These are phyloP conservation scores for Aquatica leii DNA, from an alignment of 2,888 invertebrate species.

Conservation along the genomic window DNA sequence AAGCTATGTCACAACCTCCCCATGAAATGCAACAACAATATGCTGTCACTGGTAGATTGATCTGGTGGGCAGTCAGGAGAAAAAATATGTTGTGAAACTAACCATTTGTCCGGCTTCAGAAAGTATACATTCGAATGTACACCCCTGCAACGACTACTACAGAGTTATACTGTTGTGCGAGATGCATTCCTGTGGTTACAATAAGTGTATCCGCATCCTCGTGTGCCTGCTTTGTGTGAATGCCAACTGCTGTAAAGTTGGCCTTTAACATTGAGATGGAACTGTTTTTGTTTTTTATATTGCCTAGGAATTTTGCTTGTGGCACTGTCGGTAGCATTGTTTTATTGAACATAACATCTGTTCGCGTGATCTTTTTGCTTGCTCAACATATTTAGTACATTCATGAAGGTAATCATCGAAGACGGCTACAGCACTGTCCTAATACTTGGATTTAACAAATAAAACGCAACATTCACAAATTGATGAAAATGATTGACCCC, in stretches of 20 bases:
- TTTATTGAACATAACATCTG: not conserved
- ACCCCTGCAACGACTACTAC: slow-evolving; percentile 6
- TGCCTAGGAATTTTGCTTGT: slow-evolving; percentile 14
- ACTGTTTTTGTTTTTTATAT: slow-evolving; percentile 14
- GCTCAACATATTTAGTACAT: not conserved
- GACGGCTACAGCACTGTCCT: slow-evolving; percentile 9
- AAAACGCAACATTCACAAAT: not conserved
- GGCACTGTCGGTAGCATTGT: slow-evolving; percentile 5
- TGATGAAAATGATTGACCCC: slow-evolving; percentile 1
- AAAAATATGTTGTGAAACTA: slow-evolving; percentile 15
- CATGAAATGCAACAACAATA: slow-evolving; percentile 19
- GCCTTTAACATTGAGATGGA: slow-evolving; percentile 12
- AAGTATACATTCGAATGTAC: slow-evolving; percentile 18
- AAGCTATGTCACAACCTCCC: slow-evolving; percentile 10
- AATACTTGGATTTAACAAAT: slow-evolving; percentile 15
- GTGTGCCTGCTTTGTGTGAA: slow-evolving; percentile 3
- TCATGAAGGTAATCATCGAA: not conserved
- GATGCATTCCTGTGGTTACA: not conserved
- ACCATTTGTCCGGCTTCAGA: too few species aligned
- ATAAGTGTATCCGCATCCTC: slow-evolving; percentile 3
- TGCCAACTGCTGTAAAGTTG: slow-evolving; percentile 14
- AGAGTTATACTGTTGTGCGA: not conserved
- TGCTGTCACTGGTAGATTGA: slow-evolving; percentile 12
- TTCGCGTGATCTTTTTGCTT: not conserved
- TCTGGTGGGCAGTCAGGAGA: slow-evolving; percentile 13